phyloP scores from a whole-genome alignment of 2,113 vertebrate genomes.

The Theristicus caerulescens region DNA sequence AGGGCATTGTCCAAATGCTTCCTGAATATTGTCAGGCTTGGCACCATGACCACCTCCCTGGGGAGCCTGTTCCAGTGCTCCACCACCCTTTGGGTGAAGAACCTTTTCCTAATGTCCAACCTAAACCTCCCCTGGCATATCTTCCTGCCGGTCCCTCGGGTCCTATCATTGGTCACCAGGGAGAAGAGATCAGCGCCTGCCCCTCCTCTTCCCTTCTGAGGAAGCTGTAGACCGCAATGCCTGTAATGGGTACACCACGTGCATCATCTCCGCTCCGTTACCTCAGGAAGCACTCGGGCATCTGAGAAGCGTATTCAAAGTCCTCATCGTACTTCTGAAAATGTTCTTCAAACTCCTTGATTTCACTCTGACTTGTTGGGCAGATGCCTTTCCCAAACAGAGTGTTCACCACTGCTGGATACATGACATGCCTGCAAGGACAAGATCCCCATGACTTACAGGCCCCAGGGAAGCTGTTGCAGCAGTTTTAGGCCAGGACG shows the following conservation, averaged over 20 bases:
- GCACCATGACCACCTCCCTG: too few relatives aligned
- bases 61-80: too few relatives aligned
- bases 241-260: neutral
- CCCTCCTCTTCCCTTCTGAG: too few relatives aligned
- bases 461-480: neutral
- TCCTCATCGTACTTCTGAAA: conserved; percentile 79
- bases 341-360: conserved; percentile 75
- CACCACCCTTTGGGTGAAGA: too few relatives aligned
- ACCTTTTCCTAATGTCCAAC: too few relatives aligned
- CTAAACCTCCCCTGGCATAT: too few relatives aligned
- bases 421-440: conserved; percentile 75
- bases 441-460: neutral
- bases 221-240: too few relatives aligned
- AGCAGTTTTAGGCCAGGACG: neutral
- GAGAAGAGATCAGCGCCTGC: too few relatives aligned
- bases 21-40: too few relatives aligned
- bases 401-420: conserved; percentile 76
- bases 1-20: too few relatives aligned
- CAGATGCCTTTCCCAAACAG: conserved; percentile 78
- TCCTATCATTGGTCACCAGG: too few relatives aligned
- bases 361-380: conserved; percentile 44
- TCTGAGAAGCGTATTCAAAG: conserved; percentile 80
- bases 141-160: too few relatives aligned
- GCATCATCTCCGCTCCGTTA: neutral
- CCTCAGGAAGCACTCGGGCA: conserved; percentile 79